A percentile compares a stretch with the other conserved stretches of the same genome.
These are phyloP conservation scores for Sceloporus undulatus DNA, from an alignment of 2,113 vertebrate genomes.

Conservation along the genomic window DNA sequence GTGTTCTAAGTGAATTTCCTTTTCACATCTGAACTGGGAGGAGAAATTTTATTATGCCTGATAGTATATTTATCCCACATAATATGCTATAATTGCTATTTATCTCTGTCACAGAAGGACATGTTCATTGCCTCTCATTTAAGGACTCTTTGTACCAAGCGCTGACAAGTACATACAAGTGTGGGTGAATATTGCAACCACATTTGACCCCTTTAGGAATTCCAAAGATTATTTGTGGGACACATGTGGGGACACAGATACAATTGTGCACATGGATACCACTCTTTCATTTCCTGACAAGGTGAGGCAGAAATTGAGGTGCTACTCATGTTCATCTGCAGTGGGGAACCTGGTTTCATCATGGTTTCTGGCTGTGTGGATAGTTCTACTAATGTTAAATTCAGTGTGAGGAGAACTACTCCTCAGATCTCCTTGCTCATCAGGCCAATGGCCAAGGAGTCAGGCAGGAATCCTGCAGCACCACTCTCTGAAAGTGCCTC, in stretches of 20 bases:
- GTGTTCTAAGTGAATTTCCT: conserved; percentile 59
- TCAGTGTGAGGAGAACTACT: too few relatives aligned
- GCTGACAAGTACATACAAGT: background rate
- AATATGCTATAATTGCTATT: conserved; percentile 47
- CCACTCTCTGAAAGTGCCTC: too few relatives aligned
- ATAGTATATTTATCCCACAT: conserved; percentile 57
- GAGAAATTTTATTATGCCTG: conserved; percentile 60
- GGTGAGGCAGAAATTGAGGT: background rate
- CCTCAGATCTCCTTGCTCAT: too few relatives aligned
- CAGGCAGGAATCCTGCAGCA: too few relatives aligned
- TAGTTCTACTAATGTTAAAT: background rate
- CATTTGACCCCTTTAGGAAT: background rate
- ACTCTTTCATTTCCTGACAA: too few relatives aligned
- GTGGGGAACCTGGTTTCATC: background rate
- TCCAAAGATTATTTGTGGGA: too few relatives aligned
- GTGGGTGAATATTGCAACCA: background rate
- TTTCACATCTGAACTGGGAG: conserved; percentile 63
- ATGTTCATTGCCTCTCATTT: background rate
- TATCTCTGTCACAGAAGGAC: background rate
- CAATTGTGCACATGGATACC: too few relatives aligned
- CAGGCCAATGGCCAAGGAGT: too few relatives aligned
- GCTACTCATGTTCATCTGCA: background rate
- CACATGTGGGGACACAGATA: background rate
- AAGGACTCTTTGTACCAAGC: background rate
- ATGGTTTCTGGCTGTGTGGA: background rate